Percentiles rank a stretch among this genome's conserved stretches.
Evolutionary conservation across 53 echinoderm and acorn worm genomes (phyloP).

Genomic region (Echinometra lucunter): DNA sequence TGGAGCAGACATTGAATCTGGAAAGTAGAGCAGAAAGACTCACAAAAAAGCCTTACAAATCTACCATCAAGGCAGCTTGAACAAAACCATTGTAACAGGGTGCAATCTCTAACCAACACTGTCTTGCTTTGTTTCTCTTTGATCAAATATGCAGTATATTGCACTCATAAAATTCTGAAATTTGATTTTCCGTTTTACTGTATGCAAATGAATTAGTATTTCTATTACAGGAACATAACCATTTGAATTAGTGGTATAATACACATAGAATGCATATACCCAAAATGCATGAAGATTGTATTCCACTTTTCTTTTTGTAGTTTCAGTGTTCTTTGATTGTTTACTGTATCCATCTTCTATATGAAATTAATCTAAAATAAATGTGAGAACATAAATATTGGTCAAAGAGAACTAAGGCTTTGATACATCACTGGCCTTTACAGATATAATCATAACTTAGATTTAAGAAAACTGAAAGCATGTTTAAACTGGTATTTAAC

Average conservation of each 20-base stretch:
- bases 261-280: no score
- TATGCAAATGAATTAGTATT: neutral
- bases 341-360: neutral
- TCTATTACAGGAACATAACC: neutral
- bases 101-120: neutral
- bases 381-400: neutral
- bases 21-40: conserved; percentile 33
- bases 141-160: neutral
- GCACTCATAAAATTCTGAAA: neutral
- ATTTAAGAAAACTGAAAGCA: neutral
- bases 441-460: neutral
- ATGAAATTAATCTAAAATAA: neutral
- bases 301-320: neutral
- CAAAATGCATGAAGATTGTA: neutral
- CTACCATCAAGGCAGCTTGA: conserved; percentile 43
- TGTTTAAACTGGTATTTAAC: conserved; percentile 24
- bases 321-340: neutral
- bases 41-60: conserved; percentile 20
- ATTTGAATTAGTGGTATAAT: neutral
- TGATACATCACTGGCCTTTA: neutral
- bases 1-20: conserved; percentile 67
- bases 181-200: neutral
- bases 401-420: conserved; percentile 20
- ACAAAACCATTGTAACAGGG: neutral
- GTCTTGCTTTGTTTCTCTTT: neutral